A percentile compares a stretch with the other conserved stretches of the same genome.
Evolutionary conservation across 2,113 vertebrate species (phyloP).

Genomic region (Ivindomyrus marchei): DNA sequence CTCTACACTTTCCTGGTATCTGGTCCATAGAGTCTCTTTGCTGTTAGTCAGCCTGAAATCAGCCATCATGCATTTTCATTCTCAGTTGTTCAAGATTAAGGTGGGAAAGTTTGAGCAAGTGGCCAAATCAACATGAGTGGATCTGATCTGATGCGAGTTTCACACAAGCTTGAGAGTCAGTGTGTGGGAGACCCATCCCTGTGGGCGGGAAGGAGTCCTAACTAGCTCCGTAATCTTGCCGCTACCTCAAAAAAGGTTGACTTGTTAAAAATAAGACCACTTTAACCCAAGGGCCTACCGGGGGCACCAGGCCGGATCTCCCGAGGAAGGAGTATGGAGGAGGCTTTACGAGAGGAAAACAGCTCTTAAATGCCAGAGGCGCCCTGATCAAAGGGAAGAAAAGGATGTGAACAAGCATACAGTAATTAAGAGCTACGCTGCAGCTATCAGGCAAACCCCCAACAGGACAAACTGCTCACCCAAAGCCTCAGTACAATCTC

Average conservation of each 20-base stretch:
- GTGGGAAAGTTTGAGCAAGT: background rate
- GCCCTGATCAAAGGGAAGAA: background rate
- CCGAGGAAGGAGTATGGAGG: background rate
- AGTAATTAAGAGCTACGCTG: constrained; percentile 7
- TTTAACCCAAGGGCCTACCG: constrained; percentile 76
- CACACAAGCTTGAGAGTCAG: background rate
- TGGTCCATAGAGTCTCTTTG: background rate
- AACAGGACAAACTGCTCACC: background rate
- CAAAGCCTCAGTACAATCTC: background rate
- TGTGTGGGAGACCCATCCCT: background rate
- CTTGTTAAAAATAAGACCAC: background rate
- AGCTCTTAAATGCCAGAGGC: background rate
- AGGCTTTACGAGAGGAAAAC: background rate
- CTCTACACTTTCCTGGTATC: background rate
- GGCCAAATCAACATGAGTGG: no score
- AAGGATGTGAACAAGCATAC: background rate
- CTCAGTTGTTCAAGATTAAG: background rate
- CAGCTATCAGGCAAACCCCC: background rate
- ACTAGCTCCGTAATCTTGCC: background rate
- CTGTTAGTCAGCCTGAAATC: background rate
- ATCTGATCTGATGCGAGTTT: background rate
- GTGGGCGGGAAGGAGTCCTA: background rate
- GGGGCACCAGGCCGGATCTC: constrained; percentile 64
- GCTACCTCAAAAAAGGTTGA: background rate
- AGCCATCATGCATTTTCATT: background rate